Conservation (phyloP, 2,888 invertebrate species). For the Ectobius pallidus region DNA sequence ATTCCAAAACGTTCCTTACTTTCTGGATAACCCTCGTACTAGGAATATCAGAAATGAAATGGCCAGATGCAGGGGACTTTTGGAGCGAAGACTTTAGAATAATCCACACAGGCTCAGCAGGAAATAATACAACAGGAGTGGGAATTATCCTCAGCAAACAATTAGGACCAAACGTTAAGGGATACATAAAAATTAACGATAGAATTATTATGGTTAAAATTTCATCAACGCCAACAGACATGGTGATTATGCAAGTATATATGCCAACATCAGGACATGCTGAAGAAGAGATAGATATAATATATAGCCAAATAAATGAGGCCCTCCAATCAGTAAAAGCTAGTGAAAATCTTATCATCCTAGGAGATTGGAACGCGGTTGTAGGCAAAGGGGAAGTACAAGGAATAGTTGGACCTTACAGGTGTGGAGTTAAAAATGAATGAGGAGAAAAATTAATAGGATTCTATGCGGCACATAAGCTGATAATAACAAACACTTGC, state of each 20-base stretch:
- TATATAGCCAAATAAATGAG: not conserved
- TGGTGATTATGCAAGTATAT: not conserved
- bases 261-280: not conserved
- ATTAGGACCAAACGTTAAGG: not conserved
- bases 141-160: not conserved
- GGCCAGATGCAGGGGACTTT: not conserved
- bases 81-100: not conserved
- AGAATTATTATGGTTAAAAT: not conserved
- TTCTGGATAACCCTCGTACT: no score
- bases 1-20: no score
- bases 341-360: not conserved
- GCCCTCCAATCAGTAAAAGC: not conserved
- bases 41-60: not conserved
- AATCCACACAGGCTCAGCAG: not conserved
- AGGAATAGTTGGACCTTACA: not conserved
- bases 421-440: not conserved
- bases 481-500: not conserved
- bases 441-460: not conserved
- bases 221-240: not conserved
- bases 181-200: not conserved
- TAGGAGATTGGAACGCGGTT: no score
- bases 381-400: not conserved
- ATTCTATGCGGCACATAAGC: not conserved
- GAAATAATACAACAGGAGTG: not conserved
- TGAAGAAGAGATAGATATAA: not conserved